phyloP scores from a whole-genome alignment of 2,113 vertebrate species.

The Mugil cephalus region DNA sequence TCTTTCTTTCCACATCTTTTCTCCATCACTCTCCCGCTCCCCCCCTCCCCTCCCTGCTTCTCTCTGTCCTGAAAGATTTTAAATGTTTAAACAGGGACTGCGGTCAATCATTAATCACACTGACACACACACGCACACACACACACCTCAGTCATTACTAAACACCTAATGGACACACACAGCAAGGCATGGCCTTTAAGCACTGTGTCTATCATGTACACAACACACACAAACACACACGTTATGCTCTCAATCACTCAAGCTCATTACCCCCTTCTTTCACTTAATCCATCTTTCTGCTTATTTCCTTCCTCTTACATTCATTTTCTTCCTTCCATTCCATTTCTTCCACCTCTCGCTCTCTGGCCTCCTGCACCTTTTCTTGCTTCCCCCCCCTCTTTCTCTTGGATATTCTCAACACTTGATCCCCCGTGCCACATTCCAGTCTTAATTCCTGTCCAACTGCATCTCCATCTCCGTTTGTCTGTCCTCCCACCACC shows the following conservation, averaged over 20 bases:
- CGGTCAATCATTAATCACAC: conserved; percentile 66
- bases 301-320: conserved; percentile 28
- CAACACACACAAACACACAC: conserved; percentile 20
- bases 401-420: background rate
- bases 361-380: conserved; percentile 6
- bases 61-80: conserved; percentile 54
- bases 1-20: conserved; percentile 22
- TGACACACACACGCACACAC: conserved; percentile 44
- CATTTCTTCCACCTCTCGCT: conserved; percentile 21
- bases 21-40: conserved; percentile 16
- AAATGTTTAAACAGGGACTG: conserved; percentile 75
- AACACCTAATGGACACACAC: conserved; percentile 72
- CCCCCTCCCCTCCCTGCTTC: conserved; percentile 6
- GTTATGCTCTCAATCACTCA: conserved; percentile 61
- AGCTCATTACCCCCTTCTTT: conserved; percentile 68
- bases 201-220: conserved; percentile 51
- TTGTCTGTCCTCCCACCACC: conserved; percentile 45
- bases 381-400: conserved; percentile 3
- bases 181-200: conserved; percentile 68
- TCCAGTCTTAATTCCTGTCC: conserved; percentile 54
- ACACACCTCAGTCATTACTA: conserved; percentile 55
- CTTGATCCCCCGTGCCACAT: conserved; percentile 20
- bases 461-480: conserved; percentile 49
- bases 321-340: background rate
- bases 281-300: conserved; percentile 54